A percentile compares a stretch with the other conserved stretches of the same genome.
phyloP scores from a whole-genome alignment of 2,113 vertebrate species.

The Calyptommatus sinebrachiatus region DNA sequence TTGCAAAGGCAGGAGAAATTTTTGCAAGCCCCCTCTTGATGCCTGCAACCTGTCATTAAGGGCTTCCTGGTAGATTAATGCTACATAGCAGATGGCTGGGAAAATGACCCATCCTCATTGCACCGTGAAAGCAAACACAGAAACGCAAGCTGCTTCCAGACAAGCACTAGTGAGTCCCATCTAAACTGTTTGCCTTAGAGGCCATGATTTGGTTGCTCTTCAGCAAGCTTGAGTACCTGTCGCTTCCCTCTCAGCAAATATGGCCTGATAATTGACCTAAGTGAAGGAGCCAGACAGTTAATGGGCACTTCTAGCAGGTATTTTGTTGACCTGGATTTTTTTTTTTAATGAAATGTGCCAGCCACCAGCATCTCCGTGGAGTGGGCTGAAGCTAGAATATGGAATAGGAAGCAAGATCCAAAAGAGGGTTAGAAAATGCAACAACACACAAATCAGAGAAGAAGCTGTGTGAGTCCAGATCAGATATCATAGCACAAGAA shows the following conservation, averaged over 20 bases:
- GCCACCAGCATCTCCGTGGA: no score
- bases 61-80: neutral
- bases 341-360: no score
- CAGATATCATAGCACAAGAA: no score
- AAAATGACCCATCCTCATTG: neutral
- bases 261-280: neutral
- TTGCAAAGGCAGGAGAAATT: neutral
- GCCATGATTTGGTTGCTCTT: neutral
- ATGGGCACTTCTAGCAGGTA: neutral
- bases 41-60: neutral
- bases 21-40: neutral
- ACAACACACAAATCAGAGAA: no score
- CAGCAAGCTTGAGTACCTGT: neutral
- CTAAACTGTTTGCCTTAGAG: neutral
- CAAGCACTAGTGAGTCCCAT: neutral
- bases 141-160: neutral
- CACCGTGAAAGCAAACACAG: neutral
- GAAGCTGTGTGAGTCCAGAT: no score
- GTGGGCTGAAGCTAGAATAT: no score
- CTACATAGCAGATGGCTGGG: neutral
- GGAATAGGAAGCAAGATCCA: no score
- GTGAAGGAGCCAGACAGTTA: neutral
- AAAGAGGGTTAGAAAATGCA: no score
- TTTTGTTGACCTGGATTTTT: neutral
- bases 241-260: neutral